Evolutionary conservation across 2,888 invertebrate species (phyloP).

Genomic region (Eristalinus sepulchralis): DNA sequence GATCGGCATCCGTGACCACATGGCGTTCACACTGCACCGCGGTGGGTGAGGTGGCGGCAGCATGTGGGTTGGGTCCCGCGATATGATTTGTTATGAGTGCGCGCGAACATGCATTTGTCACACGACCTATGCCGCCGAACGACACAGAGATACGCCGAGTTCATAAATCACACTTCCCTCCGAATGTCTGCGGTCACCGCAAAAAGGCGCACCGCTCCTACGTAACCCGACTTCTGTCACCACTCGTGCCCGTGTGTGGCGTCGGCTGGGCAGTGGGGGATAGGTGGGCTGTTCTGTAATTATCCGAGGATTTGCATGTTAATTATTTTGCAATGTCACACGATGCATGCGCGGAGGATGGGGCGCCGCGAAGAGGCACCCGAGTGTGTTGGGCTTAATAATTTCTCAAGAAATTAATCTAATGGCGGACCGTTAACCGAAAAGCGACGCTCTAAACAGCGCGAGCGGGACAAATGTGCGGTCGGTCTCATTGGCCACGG

Average conservation of each 20-base stretch:
- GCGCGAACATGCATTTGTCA: slow-evolving; percentile 48
- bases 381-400: slow-evolving; percentile 45
- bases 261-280: too few relatives aligned
- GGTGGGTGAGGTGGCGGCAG: neutral
- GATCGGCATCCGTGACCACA: slow-evolving; percentile 36
- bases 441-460: slow-evolving; percentile 17
- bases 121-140: slow-evolving; percentile 33
- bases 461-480: slow-evolving; percentile 52
- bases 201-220: slow-evolving; percentile 14
- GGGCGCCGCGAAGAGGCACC: too few relatives aligned
- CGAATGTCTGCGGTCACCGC: slow-evolving; percentile 26
- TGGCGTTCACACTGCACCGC: slow-evolving; percentile 41
- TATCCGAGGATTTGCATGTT: slow-evolving; percentile 62
- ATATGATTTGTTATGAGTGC: slow-evolving; percentile 61
- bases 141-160: slow-evolving; percentile 31
- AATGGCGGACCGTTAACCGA: slow-evolving; percentile 59
- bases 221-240: slow-evolving; percentile 30
- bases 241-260: too few relatives aligned
- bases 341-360: slow-evolving; percentile 14
- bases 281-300: slow-evolving; percentile 24
- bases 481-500: slow-evolving; percentile 47
- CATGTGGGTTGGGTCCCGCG: slow-evolving; percentile 42
- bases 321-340: slow-evolving; percentile 63
- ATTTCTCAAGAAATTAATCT: slow-evolving; percentile 69
- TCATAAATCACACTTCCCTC: slow-evolving; percentile 61